Percentiles rank a stretch among this genome's conserved stretches.
Conservation (phyloP, 2,888 invertebrate genomes). For the Nomada ferruginata region DNA sequence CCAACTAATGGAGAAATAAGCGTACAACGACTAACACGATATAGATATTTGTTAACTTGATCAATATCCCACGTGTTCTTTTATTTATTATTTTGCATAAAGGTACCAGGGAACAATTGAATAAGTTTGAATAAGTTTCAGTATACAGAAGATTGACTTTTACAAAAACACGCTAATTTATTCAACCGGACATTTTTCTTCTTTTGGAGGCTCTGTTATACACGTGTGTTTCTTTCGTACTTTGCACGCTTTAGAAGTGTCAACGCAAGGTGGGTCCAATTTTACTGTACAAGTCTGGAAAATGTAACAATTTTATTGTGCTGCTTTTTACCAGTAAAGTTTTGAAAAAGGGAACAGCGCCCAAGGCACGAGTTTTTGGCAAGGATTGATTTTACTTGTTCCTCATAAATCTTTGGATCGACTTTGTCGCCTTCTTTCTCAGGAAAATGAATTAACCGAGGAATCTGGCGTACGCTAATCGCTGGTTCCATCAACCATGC, state of each 20-base stretch:
- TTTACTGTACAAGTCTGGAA: constrained; percentile 26
- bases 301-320: background rate
- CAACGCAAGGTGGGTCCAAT: background rate
- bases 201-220: background rate
- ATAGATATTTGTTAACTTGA: no score
- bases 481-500: constrained; percentile 74
- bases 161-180: background rate
- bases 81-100: no score
- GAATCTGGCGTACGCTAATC: constrained; percentile 57
- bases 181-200: background rate
- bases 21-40: no score
- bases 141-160: no score
- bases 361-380: no score
- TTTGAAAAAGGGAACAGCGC: background rate
- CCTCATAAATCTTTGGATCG: constrained; percentile 51
- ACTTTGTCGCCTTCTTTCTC: constrained; percentile 33
- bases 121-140: no score
- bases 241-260: background rate
- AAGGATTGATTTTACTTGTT: constrained; percentile 18
- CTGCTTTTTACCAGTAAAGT: background rate
- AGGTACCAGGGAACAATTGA: no score
- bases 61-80: no score
- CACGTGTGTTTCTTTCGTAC: background rate
- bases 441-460: constrained; percentile 66
- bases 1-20: no score